These are phyloP conservation scores for Eublepharis macularius DNA, from an alignment of 2,113 vertebrate genomes.

Conservation along the genomic window DNA sequence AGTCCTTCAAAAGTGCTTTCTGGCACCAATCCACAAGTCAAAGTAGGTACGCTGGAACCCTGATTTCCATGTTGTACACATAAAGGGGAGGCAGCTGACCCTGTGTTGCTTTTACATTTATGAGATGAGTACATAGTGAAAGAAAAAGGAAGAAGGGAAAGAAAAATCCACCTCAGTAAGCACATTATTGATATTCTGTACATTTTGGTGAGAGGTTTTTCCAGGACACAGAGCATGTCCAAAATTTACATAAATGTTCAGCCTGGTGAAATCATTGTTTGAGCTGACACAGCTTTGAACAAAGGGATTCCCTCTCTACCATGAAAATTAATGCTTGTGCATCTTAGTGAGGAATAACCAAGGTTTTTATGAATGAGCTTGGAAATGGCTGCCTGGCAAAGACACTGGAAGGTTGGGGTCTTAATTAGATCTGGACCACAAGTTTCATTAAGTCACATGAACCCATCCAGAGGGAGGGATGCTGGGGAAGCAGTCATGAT, in stretches of 20 bases:
- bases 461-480: background rate
- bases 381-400: conserved; percentile 53
- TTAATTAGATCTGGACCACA: conserved; percentile 56
- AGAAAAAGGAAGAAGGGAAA: conserved; percentile 15
- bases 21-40: conserved; percentile 80
- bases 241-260: conserved; percentile 73
- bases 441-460: conserved; percentile 5
- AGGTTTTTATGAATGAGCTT: conserved; percentile 42
- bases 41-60: conserved; percentile 76
- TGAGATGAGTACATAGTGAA: conserved; percentile 42
- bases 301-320: conserved; percentile 65
- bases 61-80: conserved; percentile 69
- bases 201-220: conserved; percentile 62
- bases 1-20: conserved; percentile 77
- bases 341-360: conserved; percentile 42
- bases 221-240: conserved; percentile 67
- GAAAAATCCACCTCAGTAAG: conserved; percentile 9
- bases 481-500: background rate
- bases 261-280: conserved; percentile 59
- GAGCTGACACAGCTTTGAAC: conserved; percentile 66
- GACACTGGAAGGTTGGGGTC: conserved; percentile 54
- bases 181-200: conserved; percentile 52
- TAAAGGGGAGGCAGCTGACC: conserved; percentile 61
- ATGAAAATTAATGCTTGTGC: conserved; percentile 49
- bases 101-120: conserved; percentile 61